Percentiles rank a stretch among this genome's conserved stretches.
These are phyloP conservation scores for Nomada fucata DNA, from an alignment of 2,888 invertebrate species.

Conservation along the genomic window DNA sequence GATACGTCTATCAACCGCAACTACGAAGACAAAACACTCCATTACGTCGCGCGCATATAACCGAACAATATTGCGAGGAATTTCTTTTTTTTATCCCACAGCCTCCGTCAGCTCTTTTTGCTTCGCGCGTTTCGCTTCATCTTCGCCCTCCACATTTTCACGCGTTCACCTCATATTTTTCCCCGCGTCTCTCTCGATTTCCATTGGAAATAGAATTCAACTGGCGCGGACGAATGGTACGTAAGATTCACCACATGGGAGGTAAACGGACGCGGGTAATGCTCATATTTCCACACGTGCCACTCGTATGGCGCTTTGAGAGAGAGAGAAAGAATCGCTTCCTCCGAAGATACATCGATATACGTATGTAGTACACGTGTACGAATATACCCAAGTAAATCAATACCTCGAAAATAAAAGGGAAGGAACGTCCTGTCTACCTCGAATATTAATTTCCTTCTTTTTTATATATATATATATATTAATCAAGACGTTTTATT, in stretches of 20 bases:
- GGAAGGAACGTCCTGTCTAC: neutral
- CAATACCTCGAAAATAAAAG: neutral
- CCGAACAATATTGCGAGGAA: neutral
- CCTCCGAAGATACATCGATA: neutral
- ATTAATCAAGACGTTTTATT: neutral
- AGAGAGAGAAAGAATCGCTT: neutral
- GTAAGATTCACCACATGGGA: slow-evolving; percentile 26
- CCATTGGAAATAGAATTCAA: slow-evolving; percentile 56
- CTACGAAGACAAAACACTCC: neutral
- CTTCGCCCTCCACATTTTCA: slow-evolving; percentile 4
- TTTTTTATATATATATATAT: too few species aligned
- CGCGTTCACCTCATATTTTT: neutral
- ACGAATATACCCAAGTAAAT: slow-evolving; percentile 4
- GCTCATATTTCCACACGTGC: slow-evolving; percentile 31
- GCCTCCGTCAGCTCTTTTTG: neutral
- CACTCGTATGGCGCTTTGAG: slow-evolving; percentile 22
- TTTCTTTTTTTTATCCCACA: neutral
- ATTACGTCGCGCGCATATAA: neutral
- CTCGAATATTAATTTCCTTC: neutral
- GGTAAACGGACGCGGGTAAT: slow-evolving; percentile 3
- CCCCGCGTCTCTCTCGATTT: slow-evolving; percentile 19
- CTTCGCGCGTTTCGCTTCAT: slow-evolving; percentile 9
- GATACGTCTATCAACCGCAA: neutral
- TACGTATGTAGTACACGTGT: neutral
- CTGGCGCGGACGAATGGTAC: slow-evolving; percentile 8